A percentile compares a stretch with the other conserved stretches of the same genome.
Conservation (phyloP, 2,888 invertebrate genomes). For the Drosophila recens region DNA sequence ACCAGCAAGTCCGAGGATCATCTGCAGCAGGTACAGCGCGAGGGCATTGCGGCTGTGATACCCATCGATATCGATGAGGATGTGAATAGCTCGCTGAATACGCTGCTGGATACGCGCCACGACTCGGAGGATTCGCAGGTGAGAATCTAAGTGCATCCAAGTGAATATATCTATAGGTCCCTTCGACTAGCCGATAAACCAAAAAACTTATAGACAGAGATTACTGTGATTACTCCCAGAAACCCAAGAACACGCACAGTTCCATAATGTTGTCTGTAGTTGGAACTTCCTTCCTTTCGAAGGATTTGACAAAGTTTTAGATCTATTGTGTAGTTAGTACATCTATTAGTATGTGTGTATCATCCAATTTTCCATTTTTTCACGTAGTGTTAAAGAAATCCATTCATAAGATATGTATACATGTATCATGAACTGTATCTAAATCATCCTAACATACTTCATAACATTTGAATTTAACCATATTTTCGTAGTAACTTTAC, state of each 20-base stretch:
- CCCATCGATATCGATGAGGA: conserved; percentile 97
- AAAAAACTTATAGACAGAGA: conserved; percentile 2
- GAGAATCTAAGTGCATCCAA: conserved; percentile 35
- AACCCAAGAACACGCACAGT: conserved; percentile 5
- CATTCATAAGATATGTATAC: conserved; percentile 2
- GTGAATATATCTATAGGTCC: background rate
- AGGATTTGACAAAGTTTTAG: background rate
- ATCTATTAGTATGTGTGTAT: conserved; percentile 35
- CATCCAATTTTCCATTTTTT: background rate
- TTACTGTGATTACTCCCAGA: background rate
- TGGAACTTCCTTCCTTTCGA: background rate
- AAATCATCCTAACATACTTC: conserved; percentile 4
- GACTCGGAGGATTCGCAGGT: conserved; percentile 86
- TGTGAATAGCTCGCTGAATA: conserved; percentile 96
- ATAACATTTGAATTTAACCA: background rate
- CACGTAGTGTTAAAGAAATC: conserved; percentile 19
- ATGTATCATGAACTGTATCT: conserved; percentile 14
- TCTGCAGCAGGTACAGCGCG: conserved; percentile 88
- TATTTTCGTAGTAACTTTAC: conserved; percentile 14
- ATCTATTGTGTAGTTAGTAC: conserved; percentile 4
- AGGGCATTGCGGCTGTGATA: conserved; percentile 90
- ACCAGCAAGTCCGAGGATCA: conserved; percentile 97
- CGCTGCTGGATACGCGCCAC: conserved; percentile 92
- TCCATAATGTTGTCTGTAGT: conserved; percentile 12
- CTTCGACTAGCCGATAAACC: background rate